Percentiles rank a stretch among this genome's conserved stretches.
Evolutionary conservation across 30 jellyfish, hydroid and myxozoan species (phyloP).

Genomic region (Nemopilema nomurai): DNA sequence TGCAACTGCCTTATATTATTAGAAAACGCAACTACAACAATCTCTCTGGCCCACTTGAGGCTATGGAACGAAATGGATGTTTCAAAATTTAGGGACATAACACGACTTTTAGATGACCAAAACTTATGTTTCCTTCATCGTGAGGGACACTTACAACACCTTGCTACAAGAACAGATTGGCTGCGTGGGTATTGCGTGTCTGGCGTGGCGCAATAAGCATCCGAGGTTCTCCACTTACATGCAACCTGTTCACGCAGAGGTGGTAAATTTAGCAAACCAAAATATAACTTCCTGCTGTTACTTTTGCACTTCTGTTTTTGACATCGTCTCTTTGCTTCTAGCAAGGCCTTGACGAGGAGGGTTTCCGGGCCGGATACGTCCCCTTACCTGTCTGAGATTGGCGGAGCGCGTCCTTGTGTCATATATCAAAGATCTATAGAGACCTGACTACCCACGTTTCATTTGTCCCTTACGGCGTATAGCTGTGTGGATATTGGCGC

Average conservation of each 20-base stretch:
- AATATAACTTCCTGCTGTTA: neutral
- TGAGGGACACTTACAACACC: too few species aligned
- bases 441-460: too few species aligned
- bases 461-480: neutral
- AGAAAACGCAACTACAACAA: too few species aligned
- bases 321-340: neutral
- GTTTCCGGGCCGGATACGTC: neutral
- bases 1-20: too few species aligned
- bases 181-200: neutral
- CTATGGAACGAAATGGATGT: too few species aligned
- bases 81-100: too few species aligned
- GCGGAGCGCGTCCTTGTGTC: neutral
- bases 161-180: neutral
- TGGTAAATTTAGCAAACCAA: neutral
- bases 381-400: neutral
- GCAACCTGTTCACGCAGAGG: neutral
- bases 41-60: too few species aligned
- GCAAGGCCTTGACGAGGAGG: neutral
- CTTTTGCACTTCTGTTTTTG: neutral
- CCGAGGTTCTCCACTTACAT: neutral
- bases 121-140: too few species aligned
- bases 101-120: too few species aligned
- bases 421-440: too few species aligned
- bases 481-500: neutral
- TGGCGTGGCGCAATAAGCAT: neutral